Percentiles rank a stretch among this genome's conserved stretches.
phyloP scores from a whole-genome alignment of 2,888 invertebrate genomes.

The Melitaea athalia region DNA sequence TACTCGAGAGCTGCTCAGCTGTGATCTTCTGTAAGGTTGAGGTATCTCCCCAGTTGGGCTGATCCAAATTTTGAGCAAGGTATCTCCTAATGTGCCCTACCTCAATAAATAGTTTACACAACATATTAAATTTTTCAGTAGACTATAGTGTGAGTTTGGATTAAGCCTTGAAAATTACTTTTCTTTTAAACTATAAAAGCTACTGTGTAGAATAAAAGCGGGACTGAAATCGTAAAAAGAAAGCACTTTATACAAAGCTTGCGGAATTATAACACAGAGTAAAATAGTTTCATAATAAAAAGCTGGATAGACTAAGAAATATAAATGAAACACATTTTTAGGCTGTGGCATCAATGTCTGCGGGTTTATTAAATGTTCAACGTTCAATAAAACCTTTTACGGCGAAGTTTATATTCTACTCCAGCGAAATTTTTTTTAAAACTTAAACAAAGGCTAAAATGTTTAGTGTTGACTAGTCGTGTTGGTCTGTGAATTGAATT shows the following conservation, averaged over 20 bases:
- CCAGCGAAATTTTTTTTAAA: slow-evolving; percentile 26
- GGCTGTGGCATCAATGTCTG: slow-evolving; percentile 7
- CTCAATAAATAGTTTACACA: too few relatives aligned
- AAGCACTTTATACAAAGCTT: slow-evolving; percentile 18
- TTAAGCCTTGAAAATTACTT: background rate
- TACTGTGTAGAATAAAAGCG: slow-evolving; percentile 4
- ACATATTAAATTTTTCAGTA: too few relatives aligned
- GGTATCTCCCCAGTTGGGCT: too few relatives aligned
- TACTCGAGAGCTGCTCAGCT: too few relatives aligned
- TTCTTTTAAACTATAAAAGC: slow-evolving; percentile 1
- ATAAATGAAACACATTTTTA: background rate
- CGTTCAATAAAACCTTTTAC: slow-evolving; percentile 22
- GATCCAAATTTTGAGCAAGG: too few relatives aligned
- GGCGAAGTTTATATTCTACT: slow-evolving; percentile 12
- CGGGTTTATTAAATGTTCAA: slow-evolving; percentile 14
- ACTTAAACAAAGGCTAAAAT: slow-evolving; percentile 2
- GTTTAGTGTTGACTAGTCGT: slow-evolving; percentile 1
- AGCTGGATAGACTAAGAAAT: background rate
- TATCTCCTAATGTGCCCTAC: too few relatives aligned
- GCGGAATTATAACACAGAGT: slow-evolving; percentile 14
- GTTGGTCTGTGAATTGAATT: background rate
- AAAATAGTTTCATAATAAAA: slow-evolving; percentile 7
- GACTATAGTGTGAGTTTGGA: too few relatives aligned
- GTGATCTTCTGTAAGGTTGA: too few relatives aligned
- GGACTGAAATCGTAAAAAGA: slow-evolving; percentile 22